A percentile compares a stretch with the other conserved stretches of the same genome.
These are phyloP conservation scores for Drosophila tani DNA, from an alignment of 1,140 invertebrate genomes.

Conservation along the genomic window DNA sequence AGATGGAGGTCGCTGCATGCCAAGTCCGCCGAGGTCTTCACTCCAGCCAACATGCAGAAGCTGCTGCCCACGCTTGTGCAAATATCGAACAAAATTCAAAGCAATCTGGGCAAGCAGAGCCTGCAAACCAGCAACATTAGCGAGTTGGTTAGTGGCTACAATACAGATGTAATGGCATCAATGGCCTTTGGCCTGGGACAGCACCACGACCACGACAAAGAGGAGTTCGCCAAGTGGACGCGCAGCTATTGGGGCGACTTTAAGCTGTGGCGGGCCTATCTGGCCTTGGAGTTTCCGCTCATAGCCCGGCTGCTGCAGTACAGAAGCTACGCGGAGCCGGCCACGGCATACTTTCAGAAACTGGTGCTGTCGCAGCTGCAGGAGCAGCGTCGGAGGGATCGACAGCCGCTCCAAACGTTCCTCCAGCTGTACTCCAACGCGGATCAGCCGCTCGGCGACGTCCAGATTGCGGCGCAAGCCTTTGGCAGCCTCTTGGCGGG, in stretches of 20 bases:
- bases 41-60: slow-evolving; percentile 86
- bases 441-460: slow-evolving; percentile 34
- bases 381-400: slow-evolving; percentile 73
- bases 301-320: slow-evolving; percentile 64
- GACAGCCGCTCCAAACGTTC: slow-evolving; percentile 85
- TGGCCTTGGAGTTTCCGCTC: slow-evolving; percentile 64
- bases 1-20: slow-evolving; percentile 86
- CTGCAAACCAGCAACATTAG: slow-evolving; percentile 49
- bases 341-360: slow-evolving; percentile 63
- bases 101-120: slow-evolving; percentile 1
- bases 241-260: slow-evolving; percentile 58
- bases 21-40: slow-evolving; percentile 86
- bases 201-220: slow-evolving; percentile 46
- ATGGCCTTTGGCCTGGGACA: slow-evolving; percentile 57
- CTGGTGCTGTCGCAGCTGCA: slow-evolving; percentile 51
- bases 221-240: slow-evolving; percentile 79
- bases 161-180: slow-evolving; percentile 61
- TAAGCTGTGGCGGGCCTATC: slow-evolving; percentile 59
- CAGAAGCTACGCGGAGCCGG: slow-evolving; percentile 49
- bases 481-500: slow-evolving; percentile 85
- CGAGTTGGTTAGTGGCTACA: slow-evolving; percentile 61
- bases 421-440: slow-evolving; percentile 85
- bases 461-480: slow-evolving; percentile 73
- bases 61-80: slow-evolving; percentile 84
- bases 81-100: slow-evolving; percentile 58